phyloP scores from a whole-genome alignment of 2,888 invertebrate species.

The Synanthedon tipuliformis region DNA sequence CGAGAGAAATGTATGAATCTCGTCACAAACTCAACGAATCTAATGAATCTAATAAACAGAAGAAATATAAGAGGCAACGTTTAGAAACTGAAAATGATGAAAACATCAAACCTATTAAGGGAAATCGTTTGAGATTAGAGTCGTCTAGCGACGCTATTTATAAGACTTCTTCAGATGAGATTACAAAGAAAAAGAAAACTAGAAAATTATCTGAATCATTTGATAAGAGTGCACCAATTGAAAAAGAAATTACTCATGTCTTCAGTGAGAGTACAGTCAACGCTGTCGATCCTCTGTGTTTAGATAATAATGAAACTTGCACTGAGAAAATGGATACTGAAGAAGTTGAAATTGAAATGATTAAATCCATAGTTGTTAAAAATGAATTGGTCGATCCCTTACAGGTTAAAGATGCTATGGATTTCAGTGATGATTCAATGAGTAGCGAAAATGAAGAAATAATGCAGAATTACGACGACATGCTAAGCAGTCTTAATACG shows the following conservation, averaged over 20 bases:
- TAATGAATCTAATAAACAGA: constrained; percentile 12
- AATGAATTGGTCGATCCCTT: constrained; percentile 41
- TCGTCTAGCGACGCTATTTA: constrained; percentile 30
- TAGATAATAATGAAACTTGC: constrained; percentile 33
- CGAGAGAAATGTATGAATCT: constrained; percentile 55
- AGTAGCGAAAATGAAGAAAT: constrained; percentile 46
- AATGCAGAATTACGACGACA: constrained; percentile 42
- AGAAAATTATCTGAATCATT: constrained; percentile 28
- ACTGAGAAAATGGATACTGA: constrained; percentile 28
- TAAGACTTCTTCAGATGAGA: constrained; percentile 12
- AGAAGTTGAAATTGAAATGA: constrained; percentile 29
- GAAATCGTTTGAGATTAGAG: constrained; percentile 38
- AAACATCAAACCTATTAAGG: constrained; percentile 18
- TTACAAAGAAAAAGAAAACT: constrained; percentile 19
- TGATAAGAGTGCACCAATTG: constrained; percentile 26
- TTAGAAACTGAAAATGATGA: constrained; percentile 33
- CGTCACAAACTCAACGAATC: constrained; percentile 38
- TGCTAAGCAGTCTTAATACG: constrained; percentile 38
- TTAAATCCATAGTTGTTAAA: constrained; percentile 21
- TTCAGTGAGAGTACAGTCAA: constrained; percentile 18
- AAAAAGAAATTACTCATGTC: constrained; percentile 42
- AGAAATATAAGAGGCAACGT: constrained; percentile 26
- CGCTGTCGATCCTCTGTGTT: constrained; percentile 35
- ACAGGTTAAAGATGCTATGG: constrained; percentile 11
- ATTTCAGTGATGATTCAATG: constrained; percentile 17